Conservation (phyloP, 2,888 invertebrate genomes). For the Ceriagrion tenellum region DNA sequence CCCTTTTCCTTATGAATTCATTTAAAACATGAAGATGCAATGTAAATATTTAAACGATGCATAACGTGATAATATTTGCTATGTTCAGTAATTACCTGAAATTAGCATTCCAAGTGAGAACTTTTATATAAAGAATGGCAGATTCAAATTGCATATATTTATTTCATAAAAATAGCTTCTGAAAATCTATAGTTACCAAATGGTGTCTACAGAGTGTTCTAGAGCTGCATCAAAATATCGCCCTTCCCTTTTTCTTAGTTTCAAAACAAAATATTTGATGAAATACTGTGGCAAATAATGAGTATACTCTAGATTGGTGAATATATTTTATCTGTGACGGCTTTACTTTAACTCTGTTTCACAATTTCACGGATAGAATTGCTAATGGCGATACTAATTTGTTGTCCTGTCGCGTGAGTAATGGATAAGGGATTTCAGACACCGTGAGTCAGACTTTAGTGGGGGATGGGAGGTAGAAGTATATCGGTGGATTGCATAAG, state of each 20-base stretch:
- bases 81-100: too few relatives aligned
- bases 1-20: too few relatives aligned
- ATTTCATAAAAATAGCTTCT: not conserved
- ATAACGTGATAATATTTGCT: too few relatives aligned
- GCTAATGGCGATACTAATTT: not conserved
- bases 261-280: not conserved
- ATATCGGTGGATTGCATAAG: not conserved
- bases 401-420: slow-evolving; percentile 31
- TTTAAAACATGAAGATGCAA: too few relatives aligned
- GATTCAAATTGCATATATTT: too few relatives aligned
- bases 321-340: not conserved
- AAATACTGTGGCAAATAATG: not conserved
- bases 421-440: slow-evolving; percentile 40
- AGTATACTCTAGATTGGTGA: not conserved
- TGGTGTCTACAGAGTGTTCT: too few relatives aligned
- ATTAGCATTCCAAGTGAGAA: too few relatives aligned
- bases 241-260: not conserved
- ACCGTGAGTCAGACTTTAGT: not conserved
- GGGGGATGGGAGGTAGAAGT: not conserved
- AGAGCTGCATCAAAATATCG: not conserved
- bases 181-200: not conserved
- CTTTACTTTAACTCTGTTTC: not conserved
- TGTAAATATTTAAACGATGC: too few relatives aligned
- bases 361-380: not conserved
- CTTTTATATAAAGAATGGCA: too few relatives aligned